Percentiles rank a stretch among this genome's conserved stretches.
phyloP scores from a whole-genome alignment of 2,888 invertebrate genomes.

The Eupithecia inturbata region DNA sequence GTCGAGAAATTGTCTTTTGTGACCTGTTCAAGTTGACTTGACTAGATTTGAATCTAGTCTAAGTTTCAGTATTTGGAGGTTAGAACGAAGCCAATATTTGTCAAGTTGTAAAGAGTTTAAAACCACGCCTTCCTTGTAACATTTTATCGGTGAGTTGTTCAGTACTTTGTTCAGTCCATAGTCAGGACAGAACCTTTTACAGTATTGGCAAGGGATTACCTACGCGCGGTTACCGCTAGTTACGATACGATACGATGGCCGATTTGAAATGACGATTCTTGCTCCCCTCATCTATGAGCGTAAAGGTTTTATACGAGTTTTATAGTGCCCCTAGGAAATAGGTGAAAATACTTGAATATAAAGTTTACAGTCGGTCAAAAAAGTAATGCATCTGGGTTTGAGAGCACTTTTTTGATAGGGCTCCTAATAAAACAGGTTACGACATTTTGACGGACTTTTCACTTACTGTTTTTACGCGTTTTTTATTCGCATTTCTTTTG shows the following conservation, averaged over 20 bases:
- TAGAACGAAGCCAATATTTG: too few relatives aligned
- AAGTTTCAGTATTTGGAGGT: too few relatives aligned
- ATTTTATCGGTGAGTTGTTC: neutral
- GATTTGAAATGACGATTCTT: neutral
- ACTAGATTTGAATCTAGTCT: too few relatives aligned
- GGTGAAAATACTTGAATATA: slow-evolving; percentile 15
- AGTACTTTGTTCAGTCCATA: neutral
- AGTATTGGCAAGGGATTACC: neutral
- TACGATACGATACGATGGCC: neutral
- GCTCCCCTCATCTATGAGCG: neutral
- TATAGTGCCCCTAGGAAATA: slow-evolving; percentile 6
- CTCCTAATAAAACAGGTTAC: slow-evolving; percentile 2
- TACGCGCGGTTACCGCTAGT: neutral
- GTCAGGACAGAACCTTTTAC: neutral
- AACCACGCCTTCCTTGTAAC: neutral
- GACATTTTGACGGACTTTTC: slow-evolving; percentile 10
- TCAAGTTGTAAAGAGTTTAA: neutral
- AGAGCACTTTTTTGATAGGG: slow-evolving; percentile 3
- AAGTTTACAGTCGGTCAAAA: slow-evolving; percentile 13
- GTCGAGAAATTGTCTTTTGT: too few relatives aligned
- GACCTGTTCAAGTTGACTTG: too few relatives aligned
- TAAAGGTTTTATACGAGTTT: slow-evolving; percentile 7
- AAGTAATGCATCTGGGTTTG: neutral
- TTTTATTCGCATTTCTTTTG: neutral
- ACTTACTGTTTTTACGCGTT: neutral